A percentile compares a stretch with the other conserved stretches of the same genome.
Evolutionary conservation across 2,113 vertebrate species (phyloP).

Genomic region (Datnioides undecimradiatus): DNA sequence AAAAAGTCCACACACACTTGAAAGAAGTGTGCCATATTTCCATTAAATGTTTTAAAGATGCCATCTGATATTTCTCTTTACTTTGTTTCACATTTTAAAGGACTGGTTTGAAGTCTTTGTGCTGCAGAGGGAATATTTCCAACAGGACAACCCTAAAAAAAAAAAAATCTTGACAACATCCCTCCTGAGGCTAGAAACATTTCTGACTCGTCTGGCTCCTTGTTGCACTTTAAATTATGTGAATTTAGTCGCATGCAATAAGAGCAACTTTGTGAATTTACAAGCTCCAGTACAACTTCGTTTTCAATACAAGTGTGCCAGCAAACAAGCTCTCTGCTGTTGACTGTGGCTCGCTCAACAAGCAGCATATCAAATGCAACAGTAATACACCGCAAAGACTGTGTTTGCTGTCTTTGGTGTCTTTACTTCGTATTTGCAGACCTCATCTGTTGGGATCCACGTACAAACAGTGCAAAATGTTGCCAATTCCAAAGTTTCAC

Average conservation of each 20-base stretch:
- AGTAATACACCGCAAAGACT: constrained; percentile 18
- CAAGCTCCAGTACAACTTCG: constrained; percentile 22
- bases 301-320: background rate
- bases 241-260: constrained; percentile 21
- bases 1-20: constrained; percentile 8
- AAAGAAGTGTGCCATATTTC: constrained; percentile 32
- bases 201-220: constrained; percentile 4
- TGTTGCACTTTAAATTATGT: constrained; percentile 18
- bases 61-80: constrained; percentile 46
- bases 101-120: constrained; percentile 29
- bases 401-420: constrained; percentile 34
- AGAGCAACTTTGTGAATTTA: constrained; percentile 43
- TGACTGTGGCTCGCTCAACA: constrained; percentile 44
- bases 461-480: constrained; percentile 30
- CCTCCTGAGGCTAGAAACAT: constrained; percentile 28
- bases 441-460: constrained; percentile 20
- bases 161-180: constrained; percentile 1
- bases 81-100: constrained; percentile 43
- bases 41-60: constrained; percentile 43
- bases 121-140: constrained; percentile 35
- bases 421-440: constrained; percentile 30
- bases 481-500: constrained; percentile 2
- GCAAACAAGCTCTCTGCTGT: constrained; percentile 37
- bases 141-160: background rate
- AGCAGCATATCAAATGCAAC: constrained; percentile 40